Base-by-base conservation (phyloP, 2,888 invertebrate genomes). In the Lutraria lutraria region DNA sequence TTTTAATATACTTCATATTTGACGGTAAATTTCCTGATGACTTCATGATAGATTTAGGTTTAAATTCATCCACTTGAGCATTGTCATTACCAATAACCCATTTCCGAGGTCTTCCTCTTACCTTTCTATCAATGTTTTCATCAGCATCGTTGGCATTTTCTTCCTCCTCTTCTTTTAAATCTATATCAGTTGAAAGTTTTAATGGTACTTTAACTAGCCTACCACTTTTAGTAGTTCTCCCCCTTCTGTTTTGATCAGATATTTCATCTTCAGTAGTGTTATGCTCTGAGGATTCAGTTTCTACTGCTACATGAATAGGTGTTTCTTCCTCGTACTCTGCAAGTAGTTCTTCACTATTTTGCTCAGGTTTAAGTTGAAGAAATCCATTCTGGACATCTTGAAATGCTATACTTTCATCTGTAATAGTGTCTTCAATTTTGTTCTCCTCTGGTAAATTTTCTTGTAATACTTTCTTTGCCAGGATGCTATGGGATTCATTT, bases 1-100 rank as follows among this genome's bases (percentile, higher is more conserved):
- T 95, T 85, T 92, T 94, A n/a, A 83, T 63, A 76, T 76, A 87
- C 72, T 85, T 89, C 63, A 83, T 89, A 2, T 83, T 80, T 0
- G 82, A 81, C 21, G 63, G 21, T 13, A 54, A 34, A 54, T 83
- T 53, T 43, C 31, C 56, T n/a, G 29, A 60, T 6, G 53, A 31
- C 12, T 72, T 80, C 63, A n/a, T 83, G 60, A 43, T 79, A n/a
- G 25, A 83, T 52, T 19, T 60, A 53, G 31, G 25, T 81, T 54
- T 54, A 34, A 34, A 8, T 12, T 1, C 79, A 10, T 19, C 79
- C 52, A 34, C 6, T 4, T 81, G 8, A 3, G 52, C 53, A 53
- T n/a, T 81, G 19, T 53, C 81, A 81, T n/a, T 52, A 15, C 21
- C 21, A 53, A 53, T 52, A 53, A 25, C 25, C 34, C 43, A 34